Conservation (phyloP, 2,113 vertebrate species). For the human (Homo sapiens) region GRCh38 chr3:118558001-118558500, state of each 20-base stretch:
- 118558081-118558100: neutral
- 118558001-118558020: neutral
- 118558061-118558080: neutral
- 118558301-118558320: neutral
- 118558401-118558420: neutral
- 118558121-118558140: neutral
- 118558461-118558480: neutral
- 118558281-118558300: neutral
- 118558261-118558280: neutral
- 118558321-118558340: neutral
- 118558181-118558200: neutral
- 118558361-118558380: neutral
- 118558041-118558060: neutral
- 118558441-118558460: neutral
- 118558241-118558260: neutral
- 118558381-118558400: neutral
- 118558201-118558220: neutral
- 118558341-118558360: neutral
- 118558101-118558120: neutral
- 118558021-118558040: neutral
- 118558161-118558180: neutral
- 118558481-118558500: neutral
- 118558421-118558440: neutral
- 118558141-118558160: neutral
- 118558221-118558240: neutral